Conservation (phyloP, 2,888 invertebrate genomes). For the Ellobium chinense region DNA sequence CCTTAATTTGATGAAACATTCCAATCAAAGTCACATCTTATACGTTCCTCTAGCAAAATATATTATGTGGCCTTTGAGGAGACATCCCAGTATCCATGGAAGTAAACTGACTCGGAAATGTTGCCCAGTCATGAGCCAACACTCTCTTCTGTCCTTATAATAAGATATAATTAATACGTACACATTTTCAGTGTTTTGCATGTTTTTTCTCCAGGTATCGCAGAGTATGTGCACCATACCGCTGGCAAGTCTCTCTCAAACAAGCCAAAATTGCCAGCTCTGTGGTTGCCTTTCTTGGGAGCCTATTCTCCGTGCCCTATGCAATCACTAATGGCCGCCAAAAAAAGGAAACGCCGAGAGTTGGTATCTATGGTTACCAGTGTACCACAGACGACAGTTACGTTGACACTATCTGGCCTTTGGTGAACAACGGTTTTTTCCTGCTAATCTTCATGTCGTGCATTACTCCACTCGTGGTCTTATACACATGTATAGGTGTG, state of each 20-base stretch:
- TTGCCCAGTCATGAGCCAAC: too few relatives aligned
- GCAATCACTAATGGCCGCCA: constrained; percentile 31
- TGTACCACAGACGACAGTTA: constrained; percentile 33
- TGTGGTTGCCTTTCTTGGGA: not conserved
- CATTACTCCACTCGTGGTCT: constrained; percentile 14
- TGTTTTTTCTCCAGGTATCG: constrained; percentile 35
- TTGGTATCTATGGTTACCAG: constrained; percentile 16
- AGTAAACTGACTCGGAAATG: too few relatives aligned
- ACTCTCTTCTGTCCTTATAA: too few relatives aligned
- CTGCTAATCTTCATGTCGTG: constrained; percentile 13
- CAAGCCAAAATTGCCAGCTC: constrained; percentile 8
- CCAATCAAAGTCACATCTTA: too few relatives aligned
- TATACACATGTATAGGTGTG: constrained; percentile 27
- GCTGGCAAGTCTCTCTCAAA: not conserved
- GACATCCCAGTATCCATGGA: too few relatives aligned
- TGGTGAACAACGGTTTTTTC: constrained; percentile 21
- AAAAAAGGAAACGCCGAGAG: not conserved
- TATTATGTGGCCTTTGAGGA: too few relatives aligned
- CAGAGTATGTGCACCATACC: constrained; percentile 25
- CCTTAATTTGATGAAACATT: too few relatives aligned
- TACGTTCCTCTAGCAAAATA: too few relatives aligned
- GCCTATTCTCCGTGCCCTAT: constrained; percentile 25
- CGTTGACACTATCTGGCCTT: constrained; percentile 25
- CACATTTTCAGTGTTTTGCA: too few relatives aligned
- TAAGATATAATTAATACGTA: too few relatives aligned